Conservation (phyloP, 2,888 invertebrate species). For the Diarsia mendica region DNA sequence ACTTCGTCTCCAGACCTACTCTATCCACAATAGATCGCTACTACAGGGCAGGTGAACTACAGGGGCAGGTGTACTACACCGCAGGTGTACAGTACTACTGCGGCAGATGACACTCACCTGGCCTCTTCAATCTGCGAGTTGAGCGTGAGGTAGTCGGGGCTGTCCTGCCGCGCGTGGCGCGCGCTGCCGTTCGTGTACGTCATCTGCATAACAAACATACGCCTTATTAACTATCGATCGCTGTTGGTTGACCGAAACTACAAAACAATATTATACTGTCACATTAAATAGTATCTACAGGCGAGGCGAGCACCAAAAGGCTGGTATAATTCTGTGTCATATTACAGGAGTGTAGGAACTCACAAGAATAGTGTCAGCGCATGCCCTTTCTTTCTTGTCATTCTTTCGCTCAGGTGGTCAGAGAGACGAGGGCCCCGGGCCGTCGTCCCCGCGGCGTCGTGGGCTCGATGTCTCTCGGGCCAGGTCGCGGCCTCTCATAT, state of each 20-base stretch:
- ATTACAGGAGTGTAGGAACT: conserved; percentile 14
- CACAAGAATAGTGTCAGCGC: conserved; percentile 6
- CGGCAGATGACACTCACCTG: conserved; percentile 87
- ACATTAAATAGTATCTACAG: not conserved
- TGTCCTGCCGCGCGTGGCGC: conserved; percentile 86
- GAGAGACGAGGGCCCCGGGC: conserved; percentile 17
- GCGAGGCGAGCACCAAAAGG: not conserved
- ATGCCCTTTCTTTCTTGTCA: conserved; percentile 7
- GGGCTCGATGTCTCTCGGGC: not conserved
- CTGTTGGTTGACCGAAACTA: not conserved
- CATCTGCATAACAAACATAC: conserved; percentile 68
- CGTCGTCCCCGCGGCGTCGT: not conserved
- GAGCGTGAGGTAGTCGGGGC: conserved; percentile 93
- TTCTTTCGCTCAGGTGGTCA: not conserved
- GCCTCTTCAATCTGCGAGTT: conserved; percentile 94
- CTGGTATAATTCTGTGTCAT: not conserved
- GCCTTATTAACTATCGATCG: not conserved
- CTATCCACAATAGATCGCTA: not conserved
- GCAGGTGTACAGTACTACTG: no score
- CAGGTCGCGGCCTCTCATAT: conserved; percentile 15
- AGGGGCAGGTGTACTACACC: no score
- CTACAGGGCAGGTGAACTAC: no score
- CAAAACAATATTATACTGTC: not conserved
- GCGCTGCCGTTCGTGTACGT: conserved; percentile 83
- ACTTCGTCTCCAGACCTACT: not conserved